A percentile compares a stretch with the other conserved stretches of the same genome.
Evolutionary conservation across 30 jellyfish, hydroid and myxozoan species (phyloP).

Genomic region (Rhopilema esculentum): DNA sequence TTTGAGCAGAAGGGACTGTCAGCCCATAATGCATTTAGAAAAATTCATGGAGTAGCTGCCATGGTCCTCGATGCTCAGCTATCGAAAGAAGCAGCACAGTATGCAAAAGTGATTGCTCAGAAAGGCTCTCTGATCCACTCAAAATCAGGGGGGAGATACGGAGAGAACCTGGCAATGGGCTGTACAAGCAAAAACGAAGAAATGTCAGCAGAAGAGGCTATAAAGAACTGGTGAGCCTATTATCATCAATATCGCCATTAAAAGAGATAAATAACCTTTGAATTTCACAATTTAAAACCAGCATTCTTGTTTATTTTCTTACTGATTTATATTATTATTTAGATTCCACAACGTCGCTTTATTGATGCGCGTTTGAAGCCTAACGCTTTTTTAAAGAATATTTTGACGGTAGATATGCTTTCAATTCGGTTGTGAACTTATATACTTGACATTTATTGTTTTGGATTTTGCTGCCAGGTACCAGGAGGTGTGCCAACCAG

Average conservation of each 20-base stretch:
- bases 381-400: no score
- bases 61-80: slow-evolving; percentile 50
- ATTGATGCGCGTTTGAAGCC: no score
- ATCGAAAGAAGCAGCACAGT: slow-evolving; percentile 71
- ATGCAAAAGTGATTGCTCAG: slow-evolving; percentile 81
- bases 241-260: not conserved
- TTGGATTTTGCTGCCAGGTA: slow-evolving; percentile 70
- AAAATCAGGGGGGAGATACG: slow-evolving; percentile 56
- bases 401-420: no score
- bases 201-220: slow-evolving; percentile 97
- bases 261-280: no score
- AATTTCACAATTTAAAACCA: no score
- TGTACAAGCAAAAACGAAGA: slow-evolving; percentile 77
- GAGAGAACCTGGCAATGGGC: slow-evolving; percentile 91
- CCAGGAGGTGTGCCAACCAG: slow-evolving; percentile 83
- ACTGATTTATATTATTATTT: no score
- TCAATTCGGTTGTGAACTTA: no score
- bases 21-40: slow-evolving; percentile 81
- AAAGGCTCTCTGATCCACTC: slow-evolving; percentile 59
- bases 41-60: slow-evolving; percentile 63
- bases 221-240: slow-evolving; percentile 79
- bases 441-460: no score
- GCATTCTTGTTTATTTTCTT: no score
- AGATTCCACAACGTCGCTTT: no score
- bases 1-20: slow-evolving; percentile 50